Evolutionary conservation across 2,113 vertebrate genomes (phyloP).

Genomic region (Anser brachyrhynchus): DNA sequence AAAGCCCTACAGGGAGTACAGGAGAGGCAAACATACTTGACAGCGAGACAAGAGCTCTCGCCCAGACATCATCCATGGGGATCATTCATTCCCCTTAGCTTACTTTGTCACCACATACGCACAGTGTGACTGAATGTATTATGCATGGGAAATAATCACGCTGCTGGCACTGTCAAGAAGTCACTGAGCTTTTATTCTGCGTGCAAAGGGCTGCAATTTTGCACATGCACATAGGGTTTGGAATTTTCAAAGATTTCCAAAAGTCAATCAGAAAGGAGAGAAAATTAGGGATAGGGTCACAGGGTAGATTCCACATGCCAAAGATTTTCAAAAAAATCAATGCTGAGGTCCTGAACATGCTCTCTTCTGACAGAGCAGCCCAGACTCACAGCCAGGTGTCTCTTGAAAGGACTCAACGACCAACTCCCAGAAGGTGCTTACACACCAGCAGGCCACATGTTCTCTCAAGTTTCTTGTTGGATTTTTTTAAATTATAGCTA

Average conservation of each 20-base stretch:
- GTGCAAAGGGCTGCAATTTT: conserved; percentile 24
- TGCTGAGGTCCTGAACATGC: background rate
- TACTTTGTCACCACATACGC: conserved; percentile 32
- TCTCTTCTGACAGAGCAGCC: background rate
- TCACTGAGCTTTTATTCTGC: conserved; percentile 18
- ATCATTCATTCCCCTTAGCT: conserved; percentile 30
- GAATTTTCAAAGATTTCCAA: conserved; percentile 14
- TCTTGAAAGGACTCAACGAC: background rate
- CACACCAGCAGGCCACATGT: fast-evolving
- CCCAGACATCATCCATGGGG: conserved; percentile 20
- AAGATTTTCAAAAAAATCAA: background rate
- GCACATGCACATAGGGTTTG: background rate
- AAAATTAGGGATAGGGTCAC: background rate
- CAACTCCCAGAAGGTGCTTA: background rate
- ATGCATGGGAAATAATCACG: conserved; percentile 42
- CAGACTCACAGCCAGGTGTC: background rate
- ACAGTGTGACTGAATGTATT: conserved; percentile 47
- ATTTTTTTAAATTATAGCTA: background rate
- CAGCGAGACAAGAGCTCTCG: conserved; percentile 43
- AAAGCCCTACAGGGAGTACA: conserved; percentile 6
- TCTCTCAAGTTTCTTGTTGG: background rate
- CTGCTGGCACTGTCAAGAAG: conserved; percentile 44
- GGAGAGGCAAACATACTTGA: background rate
- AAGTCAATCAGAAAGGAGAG: background rate
- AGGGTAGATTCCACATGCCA: background rate